These are phyloP conservation scores for Tineola bisselliella DNA, from an alignment of 2,888 invertebrate species.

Conservation along the genomic window DNA sequence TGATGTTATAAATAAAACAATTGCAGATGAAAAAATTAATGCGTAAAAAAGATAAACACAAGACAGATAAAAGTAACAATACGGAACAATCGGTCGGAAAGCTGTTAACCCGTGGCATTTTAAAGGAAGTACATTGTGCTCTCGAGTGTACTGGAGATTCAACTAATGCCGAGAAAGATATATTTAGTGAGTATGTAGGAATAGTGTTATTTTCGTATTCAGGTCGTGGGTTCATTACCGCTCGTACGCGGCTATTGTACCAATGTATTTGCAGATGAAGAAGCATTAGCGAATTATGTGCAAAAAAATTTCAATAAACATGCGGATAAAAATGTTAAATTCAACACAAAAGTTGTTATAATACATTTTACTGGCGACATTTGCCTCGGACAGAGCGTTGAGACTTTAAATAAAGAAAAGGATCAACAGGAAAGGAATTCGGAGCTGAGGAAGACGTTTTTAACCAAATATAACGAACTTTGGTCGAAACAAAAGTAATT, in stretches of 20 bases:
- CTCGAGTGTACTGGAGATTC: slow-evolving; percentile 59
- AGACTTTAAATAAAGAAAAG: slow-evolving; percentile 71
- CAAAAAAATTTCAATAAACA: neutral
- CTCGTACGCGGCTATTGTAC: neutral
- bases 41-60: slow-evolving; percentile 58
- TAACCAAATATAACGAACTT: slow-evolving; percentile 57
- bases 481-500: slow-evolving; percentile 55
- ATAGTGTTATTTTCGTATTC: too few species aligned
- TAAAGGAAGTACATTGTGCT: slow-evolving; percentile 48
- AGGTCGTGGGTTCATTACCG: too few species aligned
- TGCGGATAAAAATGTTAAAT: slow-evolving; percentile 53
- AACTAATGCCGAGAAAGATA: slow-evolving; percentile 20
- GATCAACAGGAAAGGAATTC: slow-evolving; percentile 73
- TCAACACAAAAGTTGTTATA: slow-evolving; percentile 68
- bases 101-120: slow-evolving; percentile 50
- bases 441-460: slow-evolving; percentile 67
- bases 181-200: neutral
- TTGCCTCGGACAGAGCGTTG: slow-evolving; percentile 63
- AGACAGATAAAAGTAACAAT: slow-evolving; percentile 44
- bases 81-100: slow-evolving; percentile 48
- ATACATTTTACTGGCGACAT: slow-evolving; percentile 71
- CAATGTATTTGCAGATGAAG: neutral
- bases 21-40: slow-evolving; percentile 55
- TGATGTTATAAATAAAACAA: too few species aligned
- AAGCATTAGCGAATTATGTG: neutral